Evolutionary conservation across 2,113 vertebrate genomes (phyloP).

Genomic region (Nesospiza acunhae): DNA sequence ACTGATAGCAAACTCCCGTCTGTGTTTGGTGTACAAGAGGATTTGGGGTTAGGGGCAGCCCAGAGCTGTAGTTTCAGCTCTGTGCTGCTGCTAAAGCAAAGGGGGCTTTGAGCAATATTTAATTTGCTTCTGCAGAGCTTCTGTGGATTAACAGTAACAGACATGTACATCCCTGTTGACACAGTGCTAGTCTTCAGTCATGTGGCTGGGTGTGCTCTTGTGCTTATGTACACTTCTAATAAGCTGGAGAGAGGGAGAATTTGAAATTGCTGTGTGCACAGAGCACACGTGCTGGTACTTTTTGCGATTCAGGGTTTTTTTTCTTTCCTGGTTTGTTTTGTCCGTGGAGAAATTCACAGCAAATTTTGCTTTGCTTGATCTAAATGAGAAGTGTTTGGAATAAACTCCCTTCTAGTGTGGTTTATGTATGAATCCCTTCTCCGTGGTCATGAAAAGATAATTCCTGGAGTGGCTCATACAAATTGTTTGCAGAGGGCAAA

Average conservation of each 20-base stretch:
- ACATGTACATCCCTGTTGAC: fast-evolving
- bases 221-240: neutral
- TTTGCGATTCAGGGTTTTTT: neutral
- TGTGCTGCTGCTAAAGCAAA: neutral
- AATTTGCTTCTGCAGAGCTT: neutral
- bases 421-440: neutral
- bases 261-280: neutral
- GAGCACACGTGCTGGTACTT: fast-evolving
- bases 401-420: neutral
- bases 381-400: neutral
- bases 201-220: neutral
- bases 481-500: neutral
- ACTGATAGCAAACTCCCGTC: fast-evolving
- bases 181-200: fast-evolving
- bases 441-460: neutral
- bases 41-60: neutral
- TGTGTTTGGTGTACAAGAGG: neutral
- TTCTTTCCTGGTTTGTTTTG: neutral
- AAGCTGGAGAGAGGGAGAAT: neutral
- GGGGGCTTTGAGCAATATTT: neutral
- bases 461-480: neutral
- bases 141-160: neutral
- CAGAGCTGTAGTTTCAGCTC: neutral
- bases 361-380: neutral
- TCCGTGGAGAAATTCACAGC: neutral